Evolutionary conservation across 2,888 invertebrate genomes (phyloP).

Genomic region (Kuschelorhynchus macadamiae): DNA sequence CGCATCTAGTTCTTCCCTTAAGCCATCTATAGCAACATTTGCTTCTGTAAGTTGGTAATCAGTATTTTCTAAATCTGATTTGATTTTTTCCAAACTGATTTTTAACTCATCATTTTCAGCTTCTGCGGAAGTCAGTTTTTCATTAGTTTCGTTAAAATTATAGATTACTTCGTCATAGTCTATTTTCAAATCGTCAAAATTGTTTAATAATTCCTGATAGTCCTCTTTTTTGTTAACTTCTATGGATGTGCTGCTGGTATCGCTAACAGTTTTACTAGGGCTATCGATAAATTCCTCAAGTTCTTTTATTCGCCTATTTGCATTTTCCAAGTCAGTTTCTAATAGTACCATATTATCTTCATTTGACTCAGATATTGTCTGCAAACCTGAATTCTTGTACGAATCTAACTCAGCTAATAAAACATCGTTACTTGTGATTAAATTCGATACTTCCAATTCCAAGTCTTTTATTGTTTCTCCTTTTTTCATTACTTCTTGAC

Average conservation of each 20-base stretch:
- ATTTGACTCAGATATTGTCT: slow-evolving; percentile 81
- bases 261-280: slow-evolving; percentile 26
- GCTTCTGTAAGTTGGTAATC: slow-evolving; percentile 67
- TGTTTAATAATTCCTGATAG: slow-evolving; percentile 61
- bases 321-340: slow-evolving; percentile 75
- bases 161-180: slow-evolving; percentile 52
- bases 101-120: slow-evolving; percentile 64
- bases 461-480: slow-evolving; percentile 68
- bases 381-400: slow-evolving; percentile 74
- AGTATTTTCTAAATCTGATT: slow-evolving; percentile 65
- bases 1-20: slow-evolving; percentile 65
- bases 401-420: slow-evolving; percentile 77
- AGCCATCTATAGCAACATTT: slow-evolving; percentile 69
- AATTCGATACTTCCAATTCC: slow-evolving; percentile 75
- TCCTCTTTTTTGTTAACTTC: slow-evolving; percentile 52
- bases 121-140: slow-evolving; percentile 67
- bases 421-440: slow-evolving; percentile 80
- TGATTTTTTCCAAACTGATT: slow-evolving; percentile 68
- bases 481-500: slow-evolving; percentile 64
- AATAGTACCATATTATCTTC: slow-evolving; percentile 78
- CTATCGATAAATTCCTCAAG: slow-evolving; percentile 63
- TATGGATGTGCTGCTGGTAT: slow-evolving; percentile 15
- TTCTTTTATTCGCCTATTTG: slow-evolving; percentile 64
- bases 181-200: slow-evolving; percentile 54
- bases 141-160: slow-evolving; percentile 70